Conservation (phyloP, 1,140 invertebrate species). For the Scaptomyza graminum region DNA sequence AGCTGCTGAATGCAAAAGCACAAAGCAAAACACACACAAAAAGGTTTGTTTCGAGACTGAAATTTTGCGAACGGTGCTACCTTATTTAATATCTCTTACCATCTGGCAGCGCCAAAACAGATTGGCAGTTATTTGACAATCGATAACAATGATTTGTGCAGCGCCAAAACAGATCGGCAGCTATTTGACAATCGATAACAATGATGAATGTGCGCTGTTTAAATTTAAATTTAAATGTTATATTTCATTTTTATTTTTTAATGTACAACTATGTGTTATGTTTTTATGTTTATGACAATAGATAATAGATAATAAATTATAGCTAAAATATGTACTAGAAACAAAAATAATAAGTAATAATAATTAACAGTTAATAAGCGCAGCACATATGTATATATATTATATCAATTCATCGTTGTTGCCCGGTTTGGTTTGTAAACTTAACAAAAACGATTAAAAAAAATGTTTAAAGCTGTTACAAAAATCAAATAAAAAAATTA, state of each 20-base stretch:
- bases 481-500: conserved; percentile 1
- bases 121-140: background rate
- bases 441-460: conserved; percentile 39
- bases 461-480: conserved; percentile 8
- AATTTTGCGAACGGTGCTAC: too few species aligned
- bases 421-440: conserved; percentile 30
- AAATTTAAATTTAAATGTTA: conserved; percentile 8
- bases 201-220: conserved; percentile 3
- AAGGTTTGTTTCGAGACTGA: too few species aligned
- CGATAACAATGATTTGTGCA: conserved; percentile 26
- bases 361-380: conserved; percentile 76
- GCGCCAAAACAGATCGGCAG: conserved; percentile 5
- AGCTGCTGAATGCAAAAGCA: too few species aligned
- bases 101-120: conserved; percentile 33
- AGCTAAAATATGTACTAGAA: conserved; percentile 64
- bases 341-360: conserved; percentile 74
- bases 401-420: conserved; percentile 1
- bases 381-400: conserved; percentile 40
- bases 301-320: conserved; percentile 72
- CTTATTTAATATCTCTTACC: too few species aligned
- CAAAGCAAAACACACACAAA: too few species aligned
- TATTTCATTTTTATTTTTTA: conserved; percentile 24
- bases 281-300: conserved; percentile 53
- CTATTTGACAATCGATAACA: conserved; percentile 22
- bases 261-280: conserved; percentile 44